Evolutionary conservation across 2,888 invertebrate species (phyloP).

Genomic region (Girardia tigrina): DNA sequence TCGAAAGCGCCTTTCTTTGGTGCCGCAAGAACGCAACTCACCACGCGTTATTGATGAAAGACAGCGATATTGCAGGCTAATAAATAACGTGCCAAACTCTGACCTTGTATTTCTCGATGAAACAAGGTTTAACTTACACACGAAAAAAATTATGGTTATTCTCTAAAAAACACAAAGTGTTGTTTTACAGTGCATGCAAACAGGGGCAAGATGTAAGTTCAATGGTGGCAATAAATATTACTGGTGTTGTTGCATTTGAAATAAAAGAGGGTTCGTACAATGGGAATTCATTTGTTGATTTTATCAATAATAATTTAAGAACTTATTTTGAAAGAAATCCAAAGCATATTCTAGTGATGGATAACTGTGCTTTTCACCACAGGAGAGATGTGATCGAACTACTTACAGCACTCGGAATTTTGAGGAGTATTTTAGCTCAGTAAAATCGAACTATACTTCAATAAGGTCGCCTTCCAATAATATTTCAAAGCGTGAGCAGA

Average conservation of each 20-base stretch:
- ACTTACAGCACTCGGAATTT: too few relatives aligned
- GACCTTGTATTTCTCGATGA: neutral
- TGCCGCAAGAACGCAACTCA: neutral
- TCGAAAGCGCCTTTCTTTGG: neutral
- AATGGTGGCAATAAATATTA: neutral
- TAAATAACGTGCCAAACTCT: neutral
- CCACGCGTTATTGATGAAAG: neutral
- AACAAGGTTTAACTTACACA: neutral
- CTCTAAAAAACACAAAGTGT: too few relatives aligned
- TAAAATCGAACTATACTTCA: too few relatives aligned
- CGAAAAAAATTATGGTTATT: neutral
- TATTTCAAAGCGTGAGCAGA: too few relatives aligned
- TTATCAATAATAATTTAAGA: conserved; percentile 1
- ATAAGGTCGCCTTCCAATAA: too few relatives aligned
- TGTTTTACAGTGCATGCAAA: too few relatives aligned
- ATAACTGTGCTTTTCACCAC: neutral
- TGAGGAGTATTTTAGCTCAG: too few relatives aligned
- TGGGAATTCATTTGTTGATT: neutral
- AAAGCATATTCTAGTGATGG: neutral
- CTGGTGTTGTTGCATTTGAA: neutral
- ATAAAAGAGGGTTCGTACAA: neutral
- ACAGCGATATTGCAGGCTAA: neutral
- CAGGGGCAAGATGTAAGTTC: too few relatives aligned
- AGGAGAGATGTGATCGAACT: neutral
- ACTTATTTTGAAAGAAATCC: neutral